phyloP scores from a whole-genome alignment of 2,888 invertebrate species.

The Linhomoeus sp. region DNA sequence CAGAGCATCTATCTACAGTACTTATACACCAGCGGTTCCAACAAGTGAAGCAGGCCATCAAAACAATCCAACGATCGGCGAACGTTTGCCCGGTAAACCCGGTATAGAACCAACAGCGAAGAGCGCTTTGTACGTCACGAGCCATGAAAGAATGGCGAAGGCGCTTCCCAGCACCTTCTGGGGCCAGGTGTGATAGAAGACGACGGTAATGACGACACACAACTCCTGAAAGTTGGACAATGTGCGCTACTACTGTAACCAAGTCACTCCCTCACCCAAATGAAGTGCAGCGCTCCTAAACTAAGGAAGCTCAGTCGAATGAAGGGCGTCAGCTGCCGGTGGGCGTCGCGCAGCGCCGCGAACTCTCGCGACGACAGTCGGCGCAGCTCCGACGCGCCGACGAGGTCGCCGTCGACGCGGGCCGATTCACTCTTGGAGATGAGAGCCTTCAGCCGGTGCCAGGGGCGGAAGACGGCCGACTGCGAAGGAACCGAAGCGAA shows the following conservation, averaged over 20 bases:
- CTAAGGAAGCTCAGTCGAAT: no score
- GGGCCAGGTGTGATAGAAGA: constrained; percentile 88
- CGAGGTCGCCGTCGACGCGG: constrained; percentile 1
- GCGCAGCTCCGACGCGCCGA: not conserved
- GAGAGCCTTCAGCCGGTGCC: constrained; percentile 4
- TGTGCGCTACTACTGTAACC: no score
- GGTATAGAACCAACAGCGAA: constrained; percentile 17
- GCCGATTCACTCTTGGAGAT: constrained; percentile 13
- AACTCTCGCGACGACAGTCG: not conserved
- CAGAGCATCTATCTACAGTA: no score
- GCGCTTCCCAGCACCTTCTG: constrained; percentile 76
- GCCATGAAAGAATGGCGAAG: constrained; percentile 73
- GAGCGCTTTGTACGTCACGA: constrained; percentile 52
- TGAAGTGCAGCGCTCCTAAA: no score
- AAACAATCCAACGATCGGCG: no score
- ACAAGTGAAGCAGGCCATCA: no score
- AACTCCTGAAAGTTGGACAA: constrained; percentile 69
- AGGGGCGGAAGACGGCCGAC: constrained; percentile 17
- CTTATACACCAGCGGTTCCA: no score
- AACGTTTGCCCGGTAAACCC: no score
- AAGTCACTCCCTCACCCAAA: no score
- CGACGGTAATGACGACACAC: constrained; percentile 71
- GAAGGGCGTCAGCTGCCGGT: no score
- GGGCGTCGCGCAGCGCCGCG: no score
- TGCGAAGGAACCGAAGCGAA: constrained; percentile 7